A percentile compares a stretch with the other conserved stretches of the same genome.
Evolutionary conservation across 2,888 invertebrate genomes (phyloP).

Genomic region (Falcaria lacertinaria): DNA sequence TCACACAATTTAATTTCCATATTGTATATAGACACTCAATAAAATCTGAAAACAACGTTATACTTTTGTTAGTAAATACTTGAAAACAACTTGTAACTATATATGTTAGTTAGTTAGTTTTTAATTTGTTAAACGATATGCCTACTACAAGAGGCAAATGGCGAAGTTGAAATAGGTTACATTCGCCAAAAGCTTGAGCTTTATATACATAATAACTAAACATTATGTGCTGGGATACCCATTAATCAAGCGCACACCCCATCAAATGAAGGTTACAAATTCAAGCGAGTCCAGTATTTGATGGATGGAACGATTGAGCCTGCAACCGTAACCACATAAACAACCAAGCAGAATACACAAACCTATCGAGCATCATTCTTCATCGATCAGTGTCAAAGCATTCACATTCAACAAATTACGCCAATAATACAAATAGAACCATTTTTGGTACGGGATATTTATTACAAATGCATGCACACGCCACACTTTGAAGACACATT

Average conservation of each 20-base stretch:
- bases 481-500: background rate
- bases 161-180: background rate
- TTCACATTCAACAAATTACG: background rate
- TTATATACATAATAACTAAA: slow-evolving; percentile 4
- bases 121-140: too few relatives aligned
- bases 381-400: slow-evolving; percentile 2
- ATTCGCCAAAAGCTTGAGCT: slow-evolving; percentile 7
- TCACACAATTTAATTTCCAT: too few relatives aligned
- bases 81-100: too few relatives aligned
- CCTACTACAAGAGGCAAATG: background rate
- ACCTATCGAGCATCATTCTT: slow-evolving; percentile 14
- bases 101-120: too few relatives aligned
- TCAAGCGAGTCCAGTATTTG: slow-evolving; percentile 38
- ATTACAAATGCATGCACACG: background rate
- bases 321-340: slow-evolving; percentile 59
- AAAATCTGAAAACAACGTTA: too few relatives aligned
- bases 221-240: slow-evolving; percentile 71
- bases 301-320: slow-evolving; percentile 72
- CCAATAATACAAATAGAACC: background rate
- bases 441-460: background rate
- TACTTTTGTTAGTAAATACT: too few relatives aligned
- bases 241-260: slow-evolving; percentile 65
- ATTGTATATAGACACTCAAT: too few relatives aligned
- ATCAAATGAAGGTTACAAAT: slow-evolving; percentile 44
- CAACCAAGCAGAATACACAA: slow-evolving; percentile 64